Evolutionary conservation across 2,888 invertebrate genomes (phyloP), one percentile per base, ranked within the genome.

Genomic region (Limnephilus rhombicus): DNA sequence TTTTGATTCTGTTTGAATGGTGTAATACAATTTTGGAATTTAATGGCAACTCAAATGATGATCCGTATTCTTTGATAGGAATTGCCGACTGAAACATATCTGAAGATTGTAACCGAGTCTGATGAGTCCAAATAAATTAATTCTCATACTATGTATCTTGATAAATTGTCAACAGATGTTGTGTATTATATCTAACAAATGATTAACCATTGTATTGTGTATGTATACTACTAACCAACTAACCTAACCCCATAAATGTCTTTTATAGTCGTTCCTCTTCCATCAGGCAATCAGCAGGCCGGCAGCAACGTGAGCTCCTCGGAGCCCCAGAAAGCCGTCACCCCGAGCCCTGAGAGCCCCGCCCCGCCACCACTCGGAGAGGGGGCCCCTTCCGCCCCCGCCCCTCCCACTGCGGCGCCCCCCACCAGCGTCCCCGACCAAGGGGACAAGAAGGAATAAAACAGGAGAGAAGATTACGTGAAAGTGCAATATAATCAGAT

Each of bases 361-460:
- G 85, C 91, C 94, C 94, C 95, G 83, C 80, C 91, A 80, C 29
- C 92, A 24, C 68, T 91, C 89, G 94, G 94, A 94, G 94, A 94
- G 94, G 91, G 94, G 49, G 87, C 45, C 24, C 85, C 92, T 18
- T 85, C 80, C 87, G 90, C 45, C 31, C 80, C 92, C 45, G 90
- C 80, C 87, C 89, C 91, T 34, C 90, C 81, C 29, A 89, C 89
- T 24, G 92, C 87, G 41, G 91, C 88, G 31, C 91, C 68, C n/a
- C 49, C 91, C 45, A 92, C 94, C 93, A 94, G 92, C 94, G 94
- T 94, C 94, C 95, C 93, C 81, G n/a, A 82, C 92, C 85, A 89
- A 87, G 88, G 93, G 24, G 91, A 92, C 83, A 92, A 92, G 85
- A 92, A 90, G 82, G 83, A 89, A 34, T 89, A 80, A 45, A 37